phyloP scores from a whole-genome alignment of 23 tunicate genomes.

The Halocynthia roretzi region DNA sequence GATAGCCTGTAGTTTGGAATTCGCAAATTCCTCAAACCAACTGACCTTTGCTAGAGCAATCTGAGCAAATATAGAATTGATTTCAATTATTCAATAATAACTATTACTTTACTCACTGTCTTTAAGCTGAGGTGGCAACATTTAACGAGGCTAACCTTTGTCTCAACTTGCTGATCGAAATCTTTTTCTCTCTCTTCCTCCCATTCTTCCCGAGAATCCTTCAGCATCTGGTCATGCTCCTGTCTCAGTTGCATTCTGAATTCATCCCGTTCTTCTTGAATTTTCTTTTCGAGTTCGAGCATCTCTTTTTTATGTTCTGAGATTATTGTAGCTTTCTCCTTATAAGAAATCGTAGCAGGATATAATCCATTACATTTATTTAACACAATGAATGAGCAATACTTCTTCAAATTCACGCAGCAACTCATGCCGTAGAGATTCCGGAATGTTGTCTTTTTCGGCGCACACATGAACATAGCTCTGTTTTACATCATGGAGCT shows the following conservation, averaged over 20 bases:
- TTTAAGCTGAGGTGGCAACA: neutral
- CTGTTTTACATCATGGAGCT: slow-evolving; percentile 73
- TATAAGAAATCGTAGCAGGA: neutral
- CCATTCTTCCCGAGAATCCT: slow-evolving; percentile 31
- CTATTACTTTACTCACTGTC: too few relatives aligned
- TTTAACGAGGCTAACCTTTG: neutral
- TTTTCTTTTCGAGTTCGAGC: slow-evolving; percentile 16
- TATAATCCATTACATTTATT: neutral
- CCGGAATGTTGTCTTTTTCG: slow-evolving; percentile 49
- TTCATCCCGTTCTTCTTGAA: slow-evolving; percentile 42
- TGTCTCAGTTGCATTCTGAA: slow-evolving; percentile 24
- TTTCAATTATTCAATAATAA: too few relatives aligned
- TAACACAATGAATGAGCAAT: neutral
- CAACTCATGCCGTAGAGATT: slow-evolving; percentile 15
- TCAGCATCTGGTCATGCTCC: slow-evolving; percentile 16
- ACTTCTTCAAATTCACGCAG: slow-evolving; percentile 37
- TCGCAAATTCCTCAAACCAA: slow-evolving; percentile 15
- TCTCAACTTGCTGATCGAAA: slow-evolving; percentile 30
- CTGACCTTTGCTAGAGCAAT: slow-evolving; percentile 21
- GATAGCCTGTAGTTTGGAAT: slow-evolving; percentile 7
- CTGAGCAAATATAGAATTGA: neutral
- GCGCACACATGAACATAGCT: slow-evolving; percentile 87
- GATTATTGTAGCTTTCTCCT: slow-evolving; percentile 7
- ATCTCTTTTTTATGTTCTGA: slow-evolving; percentile 29
- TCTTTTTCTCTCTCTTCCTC: slow-evolving; percentile 50